Evolutionary conservation across 1,140 invertebrate genomes (phyloP).

Genomic region (Copidosoma floridanum): DNA sequence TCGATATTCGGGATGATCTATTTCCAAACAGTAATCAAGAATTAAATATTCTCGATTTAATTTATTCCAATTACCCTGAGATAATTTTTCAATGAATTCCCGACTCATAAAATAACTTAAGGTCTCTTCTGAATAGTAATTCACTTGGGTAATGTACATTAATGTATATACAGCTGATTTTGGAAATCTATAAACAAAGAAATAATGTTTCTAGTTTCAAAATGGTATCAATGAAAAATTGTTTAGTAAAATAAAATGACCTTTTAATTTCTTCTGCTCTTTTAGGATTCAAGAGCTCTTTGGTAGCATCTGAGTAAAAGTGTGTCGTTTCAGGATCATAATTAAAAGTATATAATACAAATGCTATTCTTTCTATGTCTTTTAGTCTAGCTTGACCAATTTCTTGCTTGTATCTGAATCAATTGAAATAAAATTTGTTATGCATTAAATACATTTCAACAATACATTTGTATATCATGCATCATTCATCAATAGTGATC

Average conservation of each 20-base stretch:
- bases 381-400: slow-evolving; percentile 56
- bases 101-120: slow-evolving; percentile 51
- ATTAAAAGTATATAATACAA: slow-evolving; percentile 56
- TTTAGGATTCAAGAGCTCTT: slow-evolving; percentile 52
- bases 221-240: not conserved
- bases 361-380: slow-evolving; percentile 63
- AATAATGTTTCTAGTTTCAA: too few relatives aligned
- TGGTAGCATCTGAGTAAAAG: slow-evolving; percentile 50
- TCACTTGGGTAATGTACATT: slow-evolving; percentile 51
- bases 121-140: slow-evolving; percentile 56
- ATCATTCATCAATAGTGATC: not conserved
- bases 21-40: slow-evolving; percentile 57
- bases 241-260: slow-evolving; percentile 23
- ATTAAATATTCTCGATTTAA: slow-evolving; percentile 56
- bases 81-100: slow-evolving; percentile 49
- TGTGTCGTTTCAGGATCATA: slow-evolving; percentile 45
- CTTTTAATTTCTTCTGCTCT: slow-evolving; percentile 52
- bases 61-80: slow-evolving; percentile 43
- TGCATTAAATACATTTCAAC: not conserved
- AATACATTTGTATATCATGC: not conserved
- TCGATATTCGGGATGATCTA: slow-evolving; percentile 62
- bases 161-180: slow-evolving; percentile 50
- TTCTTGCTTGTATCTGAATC: slow-evolving; percentile 34
- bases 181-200: slow-evolving; percentile 40
- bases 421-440: not conserved